These are phyloP conservation scores for Brevimyrus niger DNA, from an alignment of 2,113 vertebrate genomes.

Conservation along the genomic window DNA sequence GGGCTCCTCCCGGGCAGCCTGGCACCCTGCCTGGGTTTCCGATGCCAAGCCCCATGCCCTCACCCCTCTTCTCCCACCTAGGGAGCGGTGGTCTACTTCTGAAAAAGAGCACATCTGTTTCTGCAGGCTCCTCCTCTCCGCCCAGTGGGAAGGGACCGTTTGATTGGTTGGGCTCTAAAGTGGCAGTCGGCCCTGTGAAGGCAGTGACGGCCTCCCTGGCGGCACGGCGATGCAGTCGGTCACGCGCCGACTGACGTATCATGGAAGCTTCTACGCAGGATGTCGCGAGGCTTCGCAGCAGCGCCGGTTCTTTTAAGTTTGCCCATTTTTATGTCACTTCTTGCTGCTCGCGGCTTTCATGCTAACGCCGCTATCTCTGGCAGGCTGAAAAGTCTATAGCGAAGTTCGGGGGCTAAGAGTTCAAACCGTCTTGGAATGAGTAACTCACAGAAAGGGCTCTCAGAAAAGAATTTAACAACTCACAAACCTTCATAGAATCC, in stretches of 20 bases:
- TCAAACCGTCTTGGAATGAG: not conserved
- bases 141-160: not conserved
- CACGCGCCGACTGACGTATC: not conserved
- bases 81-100: conserved; percentile 32
- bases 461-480: not conserved
- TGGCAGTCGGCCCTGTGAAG: not conserved
- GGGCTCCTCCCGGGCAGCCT: conserved; percentile 39
- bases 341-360: not conserved
- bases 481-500: not conserved
- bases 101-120: conserved; percentile 34
- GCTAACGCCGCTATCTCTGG: not conserved
- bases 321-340: not conserved
- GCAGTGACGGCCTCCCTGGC: too few species aligned
- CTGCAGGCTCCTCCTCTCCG: not conserved
- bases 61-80: conserved; percentile 30
- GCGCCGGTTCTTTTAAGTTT: not conserved
- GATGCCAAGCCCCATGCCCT: conserved; percentile 44
- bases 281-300: not conserved
- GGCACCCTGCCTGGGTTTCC: conserved; percentile 38
- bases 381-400: not conserved
- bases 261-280: not conserved
- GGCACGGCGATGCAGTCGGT: not conserved
- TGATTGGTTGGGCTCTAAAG: not conserved
- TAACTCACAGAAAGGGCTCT: not conserved
- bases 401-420: not conserved